Evolutionary conservation across 2,888 invertebrate species (phyloP).

Genomic region (Cryptophagus acutangulus): DNA sequence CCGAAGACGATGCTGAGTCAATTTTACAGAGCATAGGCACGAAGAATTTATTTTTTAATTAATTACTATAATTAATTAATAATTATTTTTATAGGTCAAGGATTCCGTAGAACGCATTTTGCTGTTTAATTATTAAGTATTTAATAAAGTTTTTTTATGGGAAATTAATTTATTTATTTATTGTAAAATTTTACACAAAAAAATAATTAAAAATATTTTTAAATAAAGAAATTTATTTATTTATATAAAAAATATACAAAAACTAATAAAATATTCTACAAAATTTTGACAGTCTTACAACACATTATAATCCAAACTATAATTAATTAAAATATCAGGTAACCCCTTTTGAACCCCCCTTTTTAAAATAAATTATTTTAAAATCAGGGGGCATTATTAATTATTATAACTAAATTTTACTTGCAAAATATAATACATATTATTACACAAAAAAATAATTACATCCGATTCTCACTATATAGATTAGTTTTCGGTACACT

Average conservation of each 20-base stretch:
- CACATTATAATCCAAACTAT: too few relatives aligned
- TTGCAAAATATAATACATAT: too few relatives aligned
- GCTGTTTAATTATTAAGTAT: constrained; percentile 44
- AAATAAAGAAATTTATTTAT: not conserved
- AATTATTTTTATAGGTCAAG: constrained; percentile 45
- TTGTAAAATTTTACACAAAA: too few relatives aligned
- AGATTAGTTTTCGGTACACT: too few relatives aligned
- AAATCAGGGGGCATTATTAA: too few relatives aligned
- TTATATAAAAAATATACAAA: constrained; percentile 1
- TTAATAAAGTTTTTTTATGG: too few relatives aligned
- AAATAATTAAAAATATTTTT: too few relatives aligned
- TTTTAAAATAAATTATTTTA: too few relatives aligned
- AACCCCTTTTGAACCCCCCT: too few relatives aligned
- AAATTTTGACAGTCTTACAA: not conserved
- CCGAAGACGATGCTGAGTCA: constrained; percentile 45
- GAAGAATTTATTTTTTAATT: constrained; percentile 4
- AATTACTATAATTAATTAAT: constrained; percentile 12
- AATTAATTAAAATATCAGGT: too few relatives aligned
- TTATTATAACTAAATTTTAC: too few relatives aligned
- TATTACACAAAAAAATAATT: constrained; percentile 7
- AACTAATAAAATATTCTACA: constrained; percentile 2
- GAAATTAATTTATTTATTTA: too few relatives aligned
- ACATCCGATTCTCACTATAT: not conserved
- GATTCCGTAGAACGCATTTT: constrained; percentile 52
- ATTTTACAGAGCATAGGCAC: constrained; percentile 51